phyloP scores from a whole-genome alignment of 2,888 invertebrate species.

The Eurytoma adleriae region DNA sequence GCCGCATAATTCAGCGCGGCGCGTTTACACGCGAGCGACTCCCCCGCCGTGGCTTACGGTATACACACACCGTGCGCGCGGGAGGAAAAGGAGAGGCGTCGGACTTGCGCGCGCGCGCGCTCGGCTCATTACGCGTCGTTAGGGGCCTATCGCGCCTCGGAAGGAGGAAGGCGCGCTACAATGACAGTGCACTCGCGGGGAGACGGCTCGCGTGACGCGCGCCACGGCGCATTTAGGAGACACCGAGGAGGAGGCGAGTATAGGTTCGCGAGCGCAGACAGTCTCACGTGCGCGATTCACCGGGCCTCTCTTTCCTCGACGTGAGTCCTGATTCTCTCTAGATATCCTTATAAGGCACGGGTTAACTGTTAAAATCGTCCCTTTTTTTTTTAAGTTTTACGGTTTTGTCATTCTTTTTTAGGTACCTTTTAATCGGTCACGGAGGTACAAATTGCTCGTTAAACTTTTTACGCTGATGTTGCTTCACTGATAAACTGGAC shows the following conservation, averaged over 20 bases:
- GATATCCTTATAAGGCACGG: constrained; percentile 16
- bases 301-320: neutral
- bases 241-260: neutral
- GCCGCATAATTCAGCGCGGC: constrained; percentile 18
- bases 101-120: neutral
- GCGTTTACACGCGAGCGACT: constrained; percentile 4
- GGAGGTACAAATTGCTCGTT: no score
- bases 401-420: neutral
- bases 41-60: neutral
- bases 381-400: constrained; percentile 10
- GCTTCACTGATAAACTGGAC: no score
- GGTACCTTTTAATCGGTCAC: neutral
- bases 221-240: neutral
- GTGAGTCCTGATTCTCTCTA: constrained; percentile 4
- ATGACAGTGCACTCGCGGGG: constrained; percentile 20
- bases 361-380: constrained; percentile 44
- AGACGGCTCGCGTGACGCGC: constrained; percentile 26
- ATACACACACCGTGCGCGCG: neutral
- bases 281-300: constrained; percentile 6
- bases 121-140: constrained; percentile 44
- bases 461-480: no score
- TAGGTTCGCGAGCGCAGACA: neutral
- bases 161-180: constrained; percentile 20
- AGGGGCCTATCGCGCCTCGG: constrained; percentile 10
- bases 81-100: constrained; percentile 12